Conservation (phyloP, 1,140 invertebrate genomes). For the Drosophila punjabiensis region DNA sequence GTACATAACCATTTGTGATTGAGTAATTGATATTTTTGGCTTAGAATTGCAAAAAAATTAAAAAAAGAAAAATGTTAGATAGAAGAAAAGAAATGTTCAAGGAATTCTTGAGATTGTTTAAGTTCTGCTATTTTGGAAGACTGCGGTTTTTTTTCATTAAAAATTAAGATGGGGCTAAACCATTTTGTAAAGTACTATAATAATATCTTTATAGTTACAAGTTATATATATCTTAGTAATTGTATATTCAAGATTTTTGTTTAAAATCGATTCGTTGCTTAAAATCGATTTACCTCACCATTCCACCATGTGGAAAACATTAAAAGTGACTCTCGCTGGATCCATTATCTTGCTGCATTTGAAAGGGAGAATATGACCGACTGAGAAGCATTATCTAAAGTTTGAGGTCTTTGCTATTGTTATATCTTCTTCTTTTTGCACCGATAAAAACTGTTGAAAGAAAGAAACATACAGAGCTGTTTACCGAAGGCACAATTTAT, state of each 20-base stretch:
- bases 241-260: not conserved
- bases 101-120: not conserved
- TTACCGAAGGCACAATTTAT: conserved; percentile 19
- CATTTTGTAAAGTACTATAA: not conserved
- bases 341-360: conserved; percentile 7
- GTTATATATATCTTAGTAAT: not conserved
- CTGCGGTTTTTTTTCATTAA: not conserved
- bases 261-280: not conserved
- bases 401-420: conserved; percentile 15
- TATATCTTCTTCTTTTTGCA: conserved; percentile 2
- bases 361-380: conserved; percentile 10
- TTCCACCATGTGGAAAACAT: not conserved
- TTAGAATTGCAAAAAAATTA: conserved; percentile 17
- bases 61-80: conserved; percentile 1
- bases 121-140: not conserved
- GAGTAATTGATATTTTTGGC: conserved; percentile 60
- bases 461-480: conserved; percentile 20
- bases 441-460: conserved; percentile 32
- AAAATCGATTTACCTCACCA: not conserved
- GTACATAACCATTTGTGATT: conserved; percentile 45
- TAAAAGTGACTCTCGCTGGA: conserved; percentile 9
- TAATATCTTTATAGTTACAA: not conserved
- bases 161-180: not conserved
- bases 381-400: conserved; percentile 19
- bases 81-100: not conserved